These are phyloP conservation scores for Mohoua ochrocephala DNA, from an alignment of 2,113 vertebrate genomes.

Conservation along the genomic window DNA sequence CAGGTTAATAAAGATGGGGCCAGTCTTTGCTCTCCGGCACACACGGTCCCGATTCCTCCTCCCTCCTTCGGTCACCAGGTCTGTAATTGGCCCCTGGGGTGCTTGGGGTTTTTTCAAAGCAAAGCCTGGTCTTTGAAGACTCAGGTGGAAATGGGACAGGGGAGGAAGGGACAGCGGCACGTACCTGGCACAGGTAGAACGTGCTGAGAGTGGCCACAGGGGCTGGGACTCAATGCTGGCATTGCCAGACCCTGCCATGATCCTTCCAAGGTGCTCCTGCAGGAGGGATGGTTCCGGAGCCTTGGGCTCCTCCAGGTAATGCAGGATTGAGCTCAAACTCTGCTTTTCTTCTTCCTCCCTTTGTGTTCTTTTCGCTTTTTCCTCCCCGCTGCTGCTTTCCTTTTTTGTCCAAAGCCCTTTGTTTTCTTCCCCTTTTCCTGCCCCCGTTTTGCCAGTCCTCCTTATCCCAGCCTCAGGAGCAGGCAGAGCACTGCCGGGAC, in stretches of 20 bases:
- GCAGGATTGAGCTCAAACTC: background rate
- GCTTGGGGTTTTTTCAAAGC: background rate
- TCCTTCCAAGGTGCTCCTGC: background rate
- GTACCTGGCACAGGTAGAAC: background rate
- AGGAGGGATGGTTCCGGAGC: background rate
- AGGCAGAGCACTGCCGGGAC: background rate
- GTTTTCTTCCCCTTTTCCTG: background rate
- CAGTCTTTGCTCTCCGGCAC: background rate
- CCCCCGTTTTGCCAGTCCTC: background rate
- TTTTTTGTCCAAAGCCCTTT: background rate
- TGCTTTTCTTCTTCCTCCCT: background rate
- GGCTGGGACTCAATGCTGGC: background rate
- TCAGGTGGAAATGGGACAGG: background rate
- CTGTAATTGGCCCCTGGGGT: background rate
- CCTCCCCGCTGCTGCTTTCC: background rate
- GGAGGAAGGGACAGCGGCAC: background rate
- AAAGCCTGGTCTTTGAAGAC: background rate
- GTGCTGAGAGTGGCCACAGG: background rate
- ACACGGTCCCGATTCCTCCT: rapidly evolving
- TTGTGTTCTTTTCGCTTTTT: background rate
- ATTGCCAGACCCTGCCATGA: rapidly evolving
- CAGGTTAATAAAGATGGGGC: background rate
- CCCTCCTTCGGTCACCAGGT: background rate
- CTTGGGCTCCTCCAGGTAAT: background rate
- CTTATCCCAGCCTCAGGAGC: background rate